Conservation (phyloP, 1,140 invertebrate genomes). For the Drosophila melanogaster region Release_6_plus_ISO1_MT NT_037436.4:20743501-20744000, state of each 20-base stretch:
- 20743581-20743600: slow-evolving; percentile 39
- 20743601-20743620: slow-evolving; percentile 75
- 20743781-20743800: not conserved
- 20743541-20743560: slow-evolving; percentile 2
- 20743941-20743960: slow-evolving; percentile 34
- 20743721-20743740: slow-evolving; percentile 8
- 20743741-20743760: slow-evolving; percentile 24
- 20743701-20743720: slow-evolving; percentile 27
- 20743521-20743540: slow-evolving; percentile 2
- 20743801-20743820: slow-evolving; percentile 12
- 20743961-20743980: slow-evolving; percentile 31
- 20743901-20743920: slow-evolving; percentile 77
- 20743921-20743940: slow-evolving; percentile 54
- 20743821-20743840: slow-evolving; percentile 13
- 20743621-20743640: slow-evolving; percentile 77
- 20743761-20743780: not conserved
- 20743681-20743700: slow-evolving; percentile 21
- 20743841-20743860: slow-evolving; percentile 22
- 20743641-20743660: slow-evolving; percentile 76
- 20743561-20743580: slow-evolving; percentile 10
- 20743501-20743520: slow-evolving; percentile 35
- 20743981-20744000: slow-evolving; percentile 68
- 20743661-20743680: slow-evolving; percentile 41
- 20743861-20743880: slow-evolving; percentile 15
- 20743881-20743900: slow-evolving; percentile 68